Evolutionary conservation across 1,140 invertebrate genomes (phyloP), one percentile per base, ranked within the genome.

Genomic region (Wasmannia auropunctata): DNA sequence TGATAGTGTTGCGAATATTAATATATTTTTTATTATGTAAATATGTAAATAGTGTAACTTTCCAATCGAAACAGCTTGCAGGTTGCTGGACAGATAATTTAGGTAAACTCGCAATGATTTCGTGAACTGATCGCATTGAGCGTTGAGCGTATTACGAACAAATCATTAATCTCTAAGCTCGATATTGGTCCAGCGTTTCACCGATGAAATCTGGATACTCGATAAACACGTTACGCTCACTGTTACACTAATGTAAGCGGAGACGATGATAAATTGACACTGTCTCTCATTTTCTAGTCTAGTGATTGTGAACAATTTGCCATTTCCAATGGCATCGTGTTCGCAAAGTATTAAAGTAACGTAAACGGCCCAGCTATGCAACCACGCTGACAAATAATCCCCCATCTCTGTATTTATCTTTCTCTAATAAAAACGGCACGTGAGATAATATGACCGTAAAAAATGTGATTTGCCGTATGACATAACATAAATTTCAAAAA

Each of bases 131-230:
- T 81, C 37, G 67, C 67, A 22, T 81, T 72, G n/a, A n/a, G 34
- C 56, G 79, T 83, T 56, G 19, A 58, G 37, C 28, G 51, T 83
- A 58, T 83, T 74, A 83, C 67, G 54, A 58, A 43, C 51, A 74
- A 83, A 83, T 88, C 80, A 85, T 85, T 87, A 88, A 87, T 87
- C 87, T 85, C 54, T 69, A 43, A 31, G 40, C 60, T 77, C 86
- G 51, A 63, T 85, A 84, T 65, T 70, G 56, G 72, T 76, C 77
- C 70, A 83, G 28, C 31, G 43, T 86, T 69, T 56, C 85, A 62
- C 25, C 67, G 74, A 63, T 56, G 34, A 51, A 85, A 84, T 80
- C 46, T 87, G 63, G 77, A 72, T 87, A 85, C 46, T 75, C 37
- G 65, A 76, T 75, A 75, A 70, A 83, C 67, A 65, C 31, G 43